Base-by-base conservation (phyloP, 2,113 vertebrate species). In the Oryzias woworae region DNA sequence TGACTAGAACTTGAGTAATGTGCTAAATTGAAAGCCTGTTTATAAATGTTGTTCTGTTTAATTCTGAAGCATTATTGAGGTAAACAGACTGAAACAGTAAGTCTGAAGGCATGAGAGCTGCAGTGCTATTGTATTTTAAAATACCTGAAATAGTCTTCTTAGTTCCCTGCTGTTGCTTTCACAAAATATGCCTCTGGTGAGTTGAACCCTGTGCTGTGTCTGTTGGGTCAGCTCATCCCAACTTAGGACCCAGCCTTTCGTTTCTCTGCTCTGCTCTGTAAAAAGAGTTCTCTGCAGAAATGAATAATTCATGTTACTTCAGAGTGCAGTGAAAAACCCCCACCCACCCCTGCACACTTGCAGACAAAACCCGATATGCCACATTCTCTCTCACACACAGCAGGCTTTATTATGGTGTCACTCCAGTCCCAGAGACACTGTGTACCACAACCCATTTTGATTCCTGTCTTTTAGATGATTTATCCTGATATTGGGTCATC, bases 231-330 rank as follows among this genome's bases (percentile, higher is more conserved):
- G 71, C 70, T 78, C 63, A 53, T 58, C 71, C 75, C 61, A 71
- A 58, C 62, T 68, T 66, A 62, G 73, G 58, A 53, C 66, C 67
- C 69, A 45, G 60, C 43, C 73, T 55, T 69, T 46, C 56, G 14
- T 51, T 55, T 73, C 81, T 83, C 72, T 58, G 86, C 71, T 66
- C 53, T 73, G 75, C 73, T 83, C 74, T 57, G 74, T 84, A 75
- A 70, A 83, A 86, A 75, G 74, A 77, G 84, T 86, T 89, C 74
- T 87, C 88, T 85, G 87, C 87, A 88, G 81, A 84, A 55, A 73
- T 93, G 89, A 89, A 92, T 93, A 83, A 92, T 93, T 88, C 84
- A 92, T 91, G 52, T 71, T 45, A 46, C 78, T 82, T 84, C 75
- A 80, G 71, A 84, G 87, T 77, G 84, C 83, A 73, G 86, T 80